Base-by-base conservation (phyloP, 2,797 vertebrate species). In the Ficedula albicollis region DNA sequence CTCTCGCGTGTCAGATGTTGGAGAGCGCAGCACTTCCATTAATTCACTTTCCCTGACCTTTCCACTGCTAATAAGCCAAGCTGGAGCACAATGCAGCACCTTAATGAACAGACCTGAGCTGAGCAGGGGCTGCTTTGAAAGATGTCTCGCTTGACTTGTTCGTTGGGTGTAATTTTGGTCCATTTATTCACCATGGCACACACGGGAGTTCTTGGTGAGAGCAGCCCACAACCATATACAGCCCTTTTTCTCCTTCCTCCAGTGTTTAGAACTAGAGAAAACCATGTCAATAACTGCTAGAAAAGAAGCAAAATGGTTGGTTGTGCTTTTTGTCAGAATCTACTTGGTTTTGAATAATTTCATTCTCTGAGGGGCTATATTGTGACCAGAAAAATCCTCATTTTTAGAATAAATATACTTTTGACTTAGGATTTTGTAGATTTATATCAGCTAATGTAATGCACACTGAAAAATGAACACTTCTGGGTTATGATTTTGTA, bases 1-100 rank as follows among this genome's bases (percentile, higher is more conserved):
- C 79, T 49, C 81, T 25, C 12, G 76, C 36, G 0, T 81, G 59
- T 88, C 87, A 77, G 86, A 41, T 44, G 85, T 72, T 81, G 20
- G 84, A 52, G 84, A 67, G 63, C 0, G 21, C 62, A 84, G 84
- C 64, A 38, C 83, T 94, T 55, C 8, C 29, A 68, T 69, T 74
- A 89, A 89, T 83, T 90, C 56, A 30, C 93, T 92, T 90, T 87
- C 82, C 6, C 75, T 60, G 69, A 90, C 83, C 86, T 92, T 74
- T 76, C 89, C 48, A 23, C 27, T 56, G 87, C 80, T 90, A 58
- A 80, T 55, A 38, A 84, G 90, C 84, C 62, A 25, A 34, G 84
- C 63, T 64, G 68, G 75, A 56, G 88, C 74, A 51, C 73, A 72
- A 23, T 30, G 13, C 76, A 78, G 92, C 77, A 29, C 56, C 81